These are phyloP conservation scores for Eretmocerus hayati DNA, from an alignment of 2,888 invertebrate genomes.

Conservation along the genomic window DNA sequence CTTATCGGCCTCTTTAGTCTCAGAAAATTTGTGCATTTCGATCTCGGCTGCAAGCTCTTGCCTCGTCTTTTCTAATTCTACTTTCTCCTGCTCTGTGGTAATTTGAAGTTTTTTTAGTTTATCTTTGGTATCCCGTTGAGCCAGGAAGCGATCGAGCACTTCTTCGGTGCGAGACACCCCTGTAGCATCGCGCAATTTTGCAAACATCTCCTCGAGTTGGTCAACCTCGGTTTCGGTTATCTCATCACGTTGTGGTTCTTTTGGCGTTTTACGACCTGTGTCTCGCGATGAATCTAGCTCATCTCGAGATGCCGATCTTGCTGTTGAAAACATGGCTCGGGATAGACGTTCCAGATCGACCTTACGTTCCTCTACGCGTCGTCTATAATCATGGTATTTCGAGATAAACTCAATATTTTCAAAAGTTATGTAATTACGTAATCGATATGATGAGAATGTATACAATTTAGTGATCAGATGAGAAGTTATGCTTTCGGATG, in stretches of 20 bases:
- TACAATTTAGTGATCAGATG: too few species aligned
- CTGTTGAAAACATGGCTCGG: slow-evolving; percentile 65
- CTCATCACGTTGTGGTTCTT: slow-evolving; percentile 32
- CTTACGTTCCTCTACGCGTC: slow-evolving; percentile 64
- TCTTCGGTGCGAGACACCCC: slow-evolving; percentile 69
- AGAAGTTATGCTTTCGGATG: too few species aligned
- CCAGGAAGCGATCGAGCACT: slow-evolving; percentile 65
- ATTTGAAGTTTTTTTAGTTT: slow-evolving; percentile 64
- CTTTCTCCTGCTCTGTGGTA: slow-evolving; percentile 69
- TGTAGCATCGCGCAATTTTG: slow-evolving; percentile 68
- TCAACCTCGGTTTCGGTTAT: slow-evolving; percentile 46
- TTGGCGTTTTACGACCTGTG: slow-evolving; percentile 21
- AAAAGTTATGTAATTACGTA: too few species aligned
- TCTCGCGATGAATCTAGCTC: slow-evolving; percentile 30
- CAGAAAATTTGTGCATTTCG: slow-evolving; percentile 71
- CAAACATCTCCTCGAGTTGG: slow-evolving; percentile 58
- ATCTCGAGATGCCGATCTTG: slow-evolving; percentile 40
- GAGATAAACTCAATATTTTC: too few species aligned
- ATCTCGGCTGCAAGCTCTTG: slow-evolving; percentile 61
- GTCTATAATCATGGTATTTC: too few species aligned
- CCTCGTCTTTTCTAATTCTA: slow-evolving; percentile 59
- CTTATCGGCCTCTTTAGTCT: slow-evolving; percentile 75
- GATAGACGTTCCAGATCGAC: slow-evolving; percentile 70
- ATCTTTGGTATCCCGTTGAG: slow-evolving; percentile 66
- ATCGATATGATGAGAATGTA: too few species aligned